These are phyloP conservation scores for Diaphora mendica DNA, from an alignment of 2,888 invertebrate species.

Conservation along the genomic window DNA sequence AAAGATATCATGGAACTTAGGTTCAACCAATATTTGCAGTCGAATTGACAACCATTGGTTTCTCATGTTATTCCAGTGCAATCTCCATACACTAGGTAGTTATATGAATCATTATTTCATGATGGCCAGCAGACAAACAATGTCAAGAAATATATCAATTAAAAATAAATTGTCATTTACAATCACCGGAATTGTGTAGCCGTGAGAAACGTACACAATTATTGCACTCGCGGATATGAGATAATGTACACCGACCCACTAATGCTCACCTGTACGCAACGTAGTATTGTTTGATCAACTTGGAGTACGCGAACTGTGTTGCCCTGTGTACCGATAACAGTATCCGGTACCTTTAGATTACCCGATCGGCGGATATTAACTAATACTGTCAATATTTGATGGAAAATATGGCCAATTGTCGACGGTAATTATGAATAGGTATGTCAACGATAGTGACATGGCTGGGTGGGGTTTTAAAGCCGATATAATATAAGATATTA, in stretches of 20 bases:
- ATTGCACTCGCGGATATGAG: slow-evolving; percentile 75
- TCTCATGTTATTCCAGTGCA: background rate
- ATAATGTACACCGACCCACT: slow-evolving; percentile 55
- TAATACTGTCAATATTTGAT: slow-evolving; percentile 52
- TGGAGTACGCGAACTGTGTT: slow-evolving; percentile 35
- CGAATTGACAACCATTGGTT: background rate
- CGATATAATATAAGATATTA: background rate
- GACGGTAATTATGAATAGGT: slow-evolving; percentile 11
- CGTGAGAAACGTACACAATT: slow-evolving; percentile 81
- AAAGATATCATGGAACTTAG: too few relatives aligned
- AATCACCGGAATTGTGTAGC: slow-evolving; percentile 46
- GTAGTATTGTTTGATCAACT: slow-evolving; percentile 32
- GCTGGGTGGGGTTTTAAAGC: slow-evolving; percentile 10
- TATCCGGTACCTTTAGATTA: slow-evolving; percentile 78
- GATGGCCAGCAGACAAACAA: background rate
- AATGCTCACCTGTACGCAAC: slow-evolving; percentile 29
- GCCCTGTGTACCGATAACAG: slow-evolving; percentile 54
- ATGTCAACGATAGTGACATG: slow-evolving; percentile 6
- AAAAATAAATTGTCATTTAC: slow-evolving; percentile 15
- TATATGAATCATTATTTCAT: background rate
- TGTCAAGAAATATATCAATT: background rate
- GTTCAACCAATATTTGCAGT: too few relatives aligned
- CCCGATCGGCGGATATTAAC: slow-evolving; percentile 68
- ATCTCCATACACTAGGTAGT: background rate
- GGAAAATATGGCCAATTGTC: slow-evolving; percentile 32